phyloP scores from a whole-genome alignment of 2,797 vertebrate species.

The Phoeniculus purpureus region DNA sequence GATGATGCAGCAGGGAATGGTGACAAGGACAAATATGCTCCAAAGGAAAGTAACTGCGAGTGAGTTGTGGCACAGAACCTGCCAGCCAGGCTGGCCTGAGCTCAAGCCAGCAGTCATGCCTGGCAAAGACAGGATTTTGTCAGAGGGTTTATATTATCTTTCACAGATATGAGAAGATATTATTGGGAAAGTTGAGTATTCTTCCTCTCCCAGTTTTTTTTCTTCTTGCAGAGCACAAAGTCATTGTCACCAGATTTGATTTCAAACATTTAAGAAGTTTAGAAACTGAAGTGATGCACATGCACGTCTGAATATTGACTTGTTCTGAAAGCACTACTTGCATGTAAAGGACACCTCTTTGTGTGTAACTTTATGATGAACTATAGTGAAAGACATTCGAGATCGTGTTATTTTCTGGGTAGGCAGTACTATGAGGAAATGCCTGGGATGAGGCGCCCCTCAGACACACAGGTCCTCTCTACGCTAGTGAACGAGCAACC shows the following conservation, averaged over 20 bases:
- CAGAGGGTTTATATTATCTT: background rate
- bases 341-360: background rate
- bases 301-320: background rate
- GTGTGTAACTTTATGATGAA: background rate
- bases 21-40: background rate
- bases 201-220: background rate
- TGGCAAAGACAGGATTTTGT: background rate
- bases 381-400: background rate
- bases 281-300: background rate
- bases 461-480: background rate
- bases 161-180: background rate
- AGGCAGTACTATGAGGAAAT: background rate
- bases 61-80: background rate
- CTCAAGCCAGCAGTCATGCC: background rate
- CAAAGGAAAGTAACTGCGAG: accelerated
- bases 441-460: accelerated
- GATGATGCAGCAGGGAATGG: background rate
- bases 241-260: background rate
- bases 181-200: background rate
- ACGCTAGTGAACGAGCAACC: accelerated
- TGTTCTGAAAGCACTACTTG: background rate
- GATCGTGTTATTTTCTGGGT: background rate
- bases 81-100: background rate
- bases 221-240: background rate
- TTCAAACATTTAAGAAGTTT: background rate